Base-by-base conservation (phyloP, 1,140 invertebrate genomes). In the Scylla paramamosain region DNA sequence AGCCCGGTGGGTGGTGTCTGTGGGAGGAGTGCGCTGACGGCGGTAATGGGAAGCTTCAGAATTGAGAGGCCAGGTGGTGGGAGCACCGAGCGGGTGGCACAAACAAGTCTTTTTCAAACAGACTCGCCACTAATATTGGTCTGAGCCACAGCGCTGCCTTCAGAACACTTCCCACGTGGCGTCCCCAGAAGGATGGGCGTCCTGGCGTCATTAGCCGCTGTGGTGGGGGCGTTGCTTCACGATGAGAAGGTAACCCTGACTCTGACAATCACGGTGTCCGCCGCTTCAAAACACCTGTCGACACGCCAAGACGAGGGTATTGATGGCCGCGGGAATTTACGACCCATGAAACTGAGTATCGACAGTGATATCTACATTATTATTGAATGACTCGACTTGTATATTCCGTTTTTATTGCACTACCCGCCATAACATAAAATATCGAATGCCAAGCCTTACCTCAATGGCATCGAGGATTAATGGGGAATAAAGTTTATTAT, bases 401-500 rank as follows among this genome's bases (percentile, higher is more conserved):
- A 91, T 77, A 77, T 77, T 16, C 46, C 90, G 7, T 29, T 77
- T 91, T 91, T 77, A 67, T 77, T 77, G 29, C 52, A n/a, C 67
- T 20, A 39, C 7, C 48, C 52, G 89, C 46, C 48, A 59, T 91
- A 48, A 59, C 89, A 91, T 91, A 91, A 91, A 91, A 91, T 91
- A 91, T 91, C 46, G 59, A 91, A 32, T 91, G 89, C 90, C 90
- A 77, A 91, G 7, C 59, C 90, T 32, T 67, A 77, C 90, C 90
- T 77, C 52, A 91, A 77, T 77, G 59, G 90, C 52, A 10, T 77
- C 29, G 77, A 91, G 90, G 90, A 91, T 91, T 91, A 91, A 91
- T 91, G 89, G 59, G 31, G 59, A 48, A 91, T 91, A 91, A 91
- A 91, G 89, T 91, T 91, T 52, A 91, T 91, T 59, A 46, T 91